Conservation (phyloP, 2,888 invertebrate species). For the Sturmia bella region DNA sequence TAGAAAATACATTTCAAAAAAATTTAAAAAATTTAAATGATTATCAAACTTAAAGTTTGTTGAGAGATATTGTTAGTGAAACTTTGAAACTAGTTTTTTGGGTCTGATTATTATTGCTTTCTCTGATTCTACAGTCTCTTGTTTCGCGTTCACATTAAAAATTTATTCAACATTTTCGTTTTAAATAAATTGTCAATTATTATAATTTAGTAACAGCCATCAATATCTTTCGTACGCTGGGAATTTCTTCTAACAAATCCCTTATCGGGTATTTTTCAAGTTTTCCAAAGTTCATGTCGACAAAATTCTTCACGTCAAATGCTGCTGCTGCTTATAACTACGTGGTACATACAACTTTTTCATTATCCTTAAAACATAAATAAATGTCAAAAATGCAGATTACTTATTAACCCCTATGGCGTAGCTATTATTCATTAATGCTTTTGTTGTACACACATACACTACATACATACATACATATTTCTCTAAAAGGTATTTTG, state of each 20-base stretch:
- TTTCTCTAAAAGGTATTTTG: slow-evolving; percentile 58
- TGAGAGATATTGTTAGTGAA: too few species aligned
- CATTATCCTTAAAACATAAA: slow-evolving; percentile 75
- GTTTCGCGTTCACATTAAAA: too few species aligned
- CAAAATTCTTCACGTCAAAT: slow-evolving; percentile 32
- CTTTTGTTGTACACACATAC: slow-evolving; percentile 46
- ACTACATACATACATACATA: not conserved
- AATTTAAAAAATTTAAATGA: too few species aligned
- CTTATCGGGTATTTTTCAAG: slow-evolving; percentile 14
- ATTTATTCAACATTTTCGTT: not conserved
- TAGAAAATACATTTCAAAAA: too few species aligned
- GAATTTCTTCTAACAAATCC: slow-evolving; percentile 21
- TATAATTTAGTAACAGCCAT: slow-evolving; percentile 35
- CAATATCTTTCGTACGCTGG: slow-evolving; percentile 19
- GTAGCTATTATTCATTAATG: slow-evolving; percentile 80
- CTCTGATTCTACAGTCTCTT: too few species aligned
- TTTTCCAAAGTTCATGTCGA: slow-evolving; percentile 24
- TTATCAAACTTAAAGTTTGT: too few species aligned
- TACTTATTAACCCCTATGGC: slow-evolving; percentile 81
- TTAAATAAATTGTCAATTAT: slow-evolving; percentile 37
- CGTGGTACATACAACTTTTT: slow-evolving; percentile 47
- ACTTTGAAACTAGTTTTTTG: too few species aligned
- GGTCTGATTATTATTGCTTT: too few species aligned
- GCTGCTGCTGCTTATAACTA: too few species aligned
- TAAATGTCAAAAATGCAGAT: slow-evolving; percentile 81